Percentiles rank a stretch among this genome's conserved stretches.
These are phyloP conservation scores for Iguana delicatissima DNA, from an alignment of 2,797 vertebrate genomes.

Conservation along the genomic window DNA sequence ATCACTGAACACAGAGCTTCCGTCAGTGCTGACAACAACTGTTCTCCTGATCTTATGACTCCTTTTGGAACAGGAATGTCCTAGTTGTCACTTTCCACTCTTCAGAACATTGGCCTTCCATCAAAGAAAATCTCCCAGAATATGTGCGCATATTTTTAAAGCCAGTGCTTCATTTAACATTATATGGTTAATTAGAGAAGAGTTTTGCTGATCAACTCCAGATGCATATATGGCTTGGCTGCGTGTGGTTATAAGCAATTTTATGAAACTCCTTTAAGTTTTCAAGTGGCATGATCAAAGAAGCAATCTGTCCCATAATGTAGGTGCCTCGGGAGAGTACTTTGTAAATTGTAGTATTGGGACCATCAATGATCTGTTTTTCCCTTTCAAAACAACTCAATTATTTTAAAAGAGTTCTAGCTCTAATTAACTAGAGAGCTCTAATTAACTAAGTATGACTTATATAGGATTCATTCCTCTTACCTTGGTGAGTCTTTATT, in stretches of 20 bases:
- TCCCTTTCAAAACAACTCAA: not conserved
- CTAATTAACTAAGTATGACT: conserved; percentile 20
- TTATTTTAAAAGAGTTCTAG: conserved; percentile 20
- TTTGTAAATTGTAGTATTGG: conserved; percentile 23
- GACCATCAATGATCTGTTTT: rapidly evolving
- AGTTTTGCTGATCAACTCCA: conserved; percentile 34
- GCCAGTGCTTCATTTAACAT: conserved; percentile 37
- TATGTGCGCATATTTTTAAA: conserved; percentile 47
- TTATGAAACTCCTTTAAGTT: conserved; percentile 50
- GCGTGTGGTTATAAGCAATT: conserved; percentile 33
- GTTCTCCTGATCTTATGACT: conserved; percentile 44
- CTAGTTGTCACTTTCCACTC: conserved; percentile 58
- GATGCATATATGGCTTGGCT: conserved; percentile 53
- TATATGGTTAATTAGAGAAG: conserved; percentile 50
- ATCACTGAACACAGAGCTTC: conserved; percentile 51
- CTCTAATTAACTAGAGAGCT: conserved; percentile 14
- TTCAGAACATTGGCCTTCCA: conserved; percentile 53
- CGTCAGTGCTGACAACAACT: conserved; percentile 41
- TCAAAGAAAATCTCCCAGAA: conserved; percentile 44
- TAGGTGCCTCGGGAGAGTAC: not conserved
- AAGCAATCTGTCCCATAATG: conserved; percentile 15
- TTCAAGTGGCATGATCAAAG: conserved; percentile 33
- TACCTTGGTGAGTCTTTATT: not conserved
- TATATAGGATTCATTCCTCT: not conserved
- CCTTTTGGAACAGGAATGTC: conserved; percentile 56